These are phyloP conservation scores for Saccostrea echinata DNA, from an alignment of 1,140 invertebrate species.

Conservation along the genomic window DNA sequence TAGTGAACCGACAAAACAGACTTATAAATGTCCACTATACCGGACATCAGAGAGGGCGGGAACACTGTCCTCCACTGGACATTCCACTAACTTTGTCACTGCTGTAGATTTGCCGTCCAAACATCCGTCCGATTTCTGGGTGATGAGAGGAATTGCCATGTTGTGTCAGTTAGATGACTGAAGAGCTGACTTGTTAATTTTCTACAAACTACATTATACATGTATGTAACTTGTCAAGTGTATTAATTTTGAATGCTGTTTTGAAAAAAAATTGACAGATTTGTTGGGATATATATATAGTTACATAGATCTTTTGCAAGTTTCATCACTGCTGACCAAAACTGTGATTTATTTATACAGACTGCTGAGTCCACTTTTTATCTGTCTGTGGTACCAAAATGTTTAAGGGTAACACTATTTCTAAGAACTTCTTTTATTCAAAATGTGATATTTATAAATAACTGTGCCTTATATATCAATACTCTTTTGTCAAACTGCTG, in stretches of 20 bases:
- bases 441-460: not conserved
- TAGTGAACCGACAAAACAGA: not conserved
- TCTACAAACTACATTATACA: not conserved
- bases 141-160: slow-evolving; percentile 76
- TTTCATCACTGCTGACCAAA: not conserved
- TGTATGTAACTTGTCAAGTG: not conserved
- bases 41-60: slow-evolving; percentile 91
- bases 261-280: not conserved
- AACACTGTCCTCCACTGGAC: slow-evolving; percentile 89
- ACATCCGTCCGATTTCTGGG: slow-evolving; percentile 74
- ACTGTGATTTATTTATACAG: not conserved
- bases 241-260: not conserved
- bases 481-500: not conserved
- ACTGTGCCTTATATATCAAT: not conserved
- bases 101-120: slow-evolving; percentile 74
- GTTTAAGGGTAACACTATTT: not conserved
- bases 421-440: not conserved
- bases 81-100: slow-evolving; percentile 92
- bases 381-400: not conserved
- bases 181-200: not conserved
- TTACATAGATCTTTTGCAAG: not conserved
- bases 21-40: slow-evolving; percentile 89
- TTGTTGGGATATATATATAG: not conserved
- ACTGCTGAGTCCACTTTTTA: not conserved
- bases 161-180: slow-evolving; percentile 77